Percentiles rank a stretch among this genome's conserved stretches.
Evolutionary conservation across 2,888 invertebrate species (phyloP).

Genomic region (Ditula angustiorana): DNA sequence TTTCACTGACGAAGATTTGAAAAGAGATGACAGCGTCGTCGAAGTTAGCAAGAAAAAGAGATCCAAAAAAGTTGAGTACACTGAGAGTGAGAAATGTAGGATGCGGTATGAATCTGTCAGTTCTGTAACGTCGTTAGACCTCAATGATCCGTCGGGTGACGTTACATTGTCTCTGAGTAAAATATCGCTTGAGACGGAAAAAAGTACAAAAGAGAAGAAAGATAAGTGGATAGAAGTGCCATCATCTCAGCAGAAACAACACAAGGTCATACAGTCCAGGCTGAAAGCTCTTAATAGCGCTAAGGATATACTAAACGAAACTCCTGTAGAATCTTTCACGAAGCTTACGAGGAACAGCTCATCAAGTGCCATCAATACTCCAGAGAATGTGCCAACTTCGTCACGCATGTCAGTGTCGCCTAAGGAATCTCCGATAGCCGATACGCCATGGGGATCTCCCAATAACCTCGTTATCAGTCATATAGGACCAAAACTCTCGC

Average conservation of each 20-base stretch:
- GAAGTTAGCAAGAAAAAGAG: constrained; percentile 71
- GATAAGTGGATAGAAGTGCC: constrained; percentile 81
- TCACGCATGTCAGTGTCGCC: constrained; percentile 71
- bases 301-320: constrained; percentile 72
- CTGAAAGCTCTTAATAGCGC: constrained; percentile 74
- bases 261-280: constrained; percentile 79
- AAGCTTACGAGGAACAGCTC: constrained; percentile 70
- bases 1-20: constrained; percentile 79
- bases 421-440: constrained; percentile 61
- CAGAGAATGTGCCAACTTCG: constrained; percentile 51
- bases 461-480: constrained; percentile 72
- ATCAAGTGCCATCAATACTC: constrained; percentile 54
- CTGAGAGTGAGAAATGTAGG: constrained; percentile 73
- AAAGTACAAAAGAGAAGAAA: constrained; percentile 56
- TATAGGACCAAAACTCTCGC: constrained; percentile 85
- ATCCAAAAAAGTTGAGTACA: constrained; percentile 77
- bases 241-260: constrained; percentile 74
- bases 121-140: constrained; percentile 73
- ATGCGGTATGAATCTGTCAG: constrained; percentile 76
- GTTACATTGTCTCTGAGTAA: constrained; percentile 73
- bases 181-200: constrained; percentile 64
- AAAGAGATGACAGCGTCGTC: constrained; percentile 70
- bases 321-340: constrained; percentile 67
- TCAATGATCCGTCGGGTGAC: constrained; percentile 70
- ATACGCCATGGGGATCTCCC: constrained; percentile 63